Evolutionary conservation across 2,113 vertebrate species (phyloP), one percentile per base, ranked within the genome.

Genomic region (Syrrhaptes paradoxus): DNA sequence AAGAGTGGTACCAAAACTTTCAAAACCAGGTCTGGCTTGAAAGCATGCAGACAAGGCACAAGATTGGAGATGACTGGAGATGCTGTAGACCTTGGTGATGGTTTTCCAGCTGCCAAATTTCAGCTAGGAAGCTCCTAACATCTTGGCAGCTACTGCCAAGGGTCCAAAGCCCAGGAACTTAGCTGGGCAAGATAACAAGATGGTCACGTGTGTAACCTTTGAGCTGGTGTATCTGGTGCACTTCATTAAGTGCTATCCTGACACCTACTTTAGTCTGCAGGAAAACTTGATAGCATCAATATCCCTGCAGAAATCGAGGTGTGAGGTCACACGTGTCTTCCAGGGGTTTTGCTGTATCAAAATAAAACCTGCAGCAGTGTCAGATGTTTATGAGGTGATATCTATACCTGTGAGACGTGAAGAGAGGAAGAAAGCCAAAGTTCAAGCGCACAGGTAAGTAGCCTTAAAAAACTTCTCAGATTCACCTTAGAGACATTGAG

Each of bases 321-420:
- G 52, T 93, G 87, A 95, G 87, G 87, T 96, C 87, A 87, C 66
- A 79, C 1, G 4, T 76, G 59, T 88, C 75, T 71, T 84, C 63
- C 1, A 28, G 48, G 32, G 36, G 65, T 74, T 83, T 73, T 77
- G 55, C 48, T 67, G 34, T 48, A 84, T 61, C 58, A 71, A 87
- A 88, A 90, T n/a, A 80, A 90, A 80, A 36, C 45, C 61, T 63
- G 61, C 3, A 11, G 72, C 11, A 25, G 9, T 84, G 57, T 59
- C 34, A 81, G 87, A 88, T 89, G 68, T 92, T 96, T 94, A 92
- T 88, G 76, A 96, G 65, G 85, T 93, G 87, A 65, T 80, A 87
- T 10, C 65, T 84, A 48, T 65, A 57, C 82, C 51, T 77, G 63
- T 32, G 63, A 93, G 67, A 71, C 48, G 71, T 0, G 31, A 80